Percentiles rank a stretch among this genome's conserved stretches.
Evolutionary conservation across 2,888 invertebrate species (phyloP).

Genomic region (Sicus ferrugineus): DNA sequence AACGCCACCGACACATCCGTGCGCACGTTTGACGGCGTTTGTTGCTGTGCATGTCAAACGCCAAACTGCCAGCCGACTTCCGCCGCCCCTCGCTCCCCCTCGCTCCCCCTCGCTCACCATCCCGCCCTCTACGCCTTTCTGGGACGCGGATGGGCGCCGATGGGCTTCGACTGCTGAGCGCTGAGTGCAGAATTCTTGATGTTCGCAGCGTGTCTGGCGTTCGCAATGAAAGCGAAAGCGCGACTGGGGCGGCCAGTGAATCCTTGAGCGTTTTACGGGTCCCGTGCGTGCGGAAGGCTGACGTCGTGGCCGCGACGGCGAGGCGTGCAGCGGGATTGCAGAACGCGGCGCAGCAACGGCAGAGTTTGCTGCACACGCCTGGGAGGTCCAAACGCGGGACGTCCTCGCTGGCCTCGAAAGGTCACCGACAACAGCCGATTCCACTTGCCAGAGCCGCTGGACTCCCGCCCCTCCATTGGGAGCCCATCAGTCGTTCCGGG

Average conservation of each 20-base stretch:
- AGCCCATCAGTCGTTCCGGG: too few relatives aligned
- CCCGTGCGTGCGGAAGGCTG: too few relatives aligned
- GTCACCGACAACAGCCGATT: too few relatives aligned
- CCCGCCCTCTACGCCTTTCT: not conserved
- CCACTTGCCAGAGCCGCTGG: too few relatives aligned
- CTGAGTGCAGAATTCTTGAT: not conserved
- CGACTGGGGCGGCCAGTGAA: not conserved
- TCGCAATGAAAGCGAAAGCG: not conserved
- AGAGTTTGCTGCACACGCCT: too few relatives aligned
- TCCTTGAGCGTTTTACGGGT: not conserved
- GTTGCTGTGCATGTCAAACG: not conserved
- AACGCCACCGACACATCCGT: not conserved
- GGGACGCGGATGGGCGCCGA: not conserved
- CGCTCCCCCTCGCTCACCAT: not conserved
- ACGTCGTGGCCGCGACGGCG: too few relatives aligned
- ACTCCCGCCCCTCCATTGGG: too few relatives aligned
- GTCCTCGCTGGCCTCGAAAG: too few relatives aligned
- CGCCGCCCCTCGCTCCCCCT: not conserved
- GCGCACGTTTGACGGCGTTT: conserved; percentile 38
- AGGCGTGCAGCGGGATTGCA: too few relatives aligned
- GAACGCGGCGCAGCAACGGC: too few relatives aligned
- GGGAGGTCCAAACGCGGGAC: too few relatives aligned
- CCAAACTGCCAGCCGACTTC: not conserved
- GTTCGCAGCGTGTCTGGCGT: not conserved
- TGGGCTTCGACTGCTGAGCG: too few relatives aligned